A percentile compares a stretch with the other conserved stretches of the same genome.
Evolutionary conservation across 2,113 vertebrate genomes (phyloP).

Genomic region (Takifugu bimaculatus): DNA sequence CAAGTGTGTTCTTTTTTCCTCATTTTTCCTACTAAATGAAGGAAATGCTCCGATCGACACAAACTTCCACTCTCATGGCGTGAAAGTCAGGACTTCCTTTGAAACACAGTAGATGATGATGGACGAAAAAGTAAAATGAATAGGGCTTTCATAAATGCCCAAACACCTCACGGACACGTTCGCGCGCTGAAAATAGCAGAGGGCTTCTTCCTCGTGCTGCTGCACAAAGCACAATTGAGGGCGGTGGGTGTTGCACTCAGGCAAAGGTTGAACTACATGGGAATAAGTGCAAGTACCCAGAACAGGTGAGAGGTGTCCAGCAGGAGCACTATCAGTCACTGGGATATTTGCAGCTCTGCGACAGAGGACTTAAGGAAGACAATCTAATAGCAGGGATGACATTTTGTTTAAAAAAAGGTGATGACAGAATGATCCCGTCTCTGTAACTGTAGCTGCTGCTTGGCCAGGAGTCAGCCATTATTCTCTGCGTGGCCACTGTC

Average conservation of each 20-base stretch:
- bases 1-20: constrained; percentile 24
- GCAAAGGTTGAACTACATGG: constrained; percentile 68
- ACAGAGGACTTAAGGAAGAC: constrained; percentile 70
- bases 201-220: constrained; percentile 49
- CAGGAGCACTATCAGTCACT: constrained; percentile 60
- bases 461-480: constrained; percentile 64
- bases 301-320: constrained; percentile 48
- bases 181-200: constrained; percentile 55
- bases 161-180: constrained; percentile 60
- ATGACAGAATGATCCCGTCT: constrained; percentile 73
- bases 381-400: constrained; percentile 71
- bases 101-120: constrained; percentile 63
- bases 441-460: constrained; percentile 64
- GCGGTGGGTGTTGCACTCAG: constrained; percentile 62
- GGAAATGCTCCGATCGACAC: constrained; percentile 57
- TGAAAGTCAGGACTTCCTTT: constrained; percentile 60
- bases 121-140: constrained; percentile 59
- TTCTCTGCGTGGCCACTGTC: constrained; percentile 65
- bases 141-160: constrained; percentile 36
- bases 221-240: constrained; percentile 66
- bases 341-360: constrained; percentile 51
- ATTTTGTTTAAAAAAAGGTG: constrained; percentile 71
- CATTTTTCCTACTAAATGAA: constrained; percentile 35
- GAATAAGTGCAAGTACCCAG: constrained; percentile 47
- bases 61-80: constrained; percentile 32